Evolutionary conservation across 1,140 invertebrate species (phyloP).

Genomic region (Drosophila lowei): DNA sequence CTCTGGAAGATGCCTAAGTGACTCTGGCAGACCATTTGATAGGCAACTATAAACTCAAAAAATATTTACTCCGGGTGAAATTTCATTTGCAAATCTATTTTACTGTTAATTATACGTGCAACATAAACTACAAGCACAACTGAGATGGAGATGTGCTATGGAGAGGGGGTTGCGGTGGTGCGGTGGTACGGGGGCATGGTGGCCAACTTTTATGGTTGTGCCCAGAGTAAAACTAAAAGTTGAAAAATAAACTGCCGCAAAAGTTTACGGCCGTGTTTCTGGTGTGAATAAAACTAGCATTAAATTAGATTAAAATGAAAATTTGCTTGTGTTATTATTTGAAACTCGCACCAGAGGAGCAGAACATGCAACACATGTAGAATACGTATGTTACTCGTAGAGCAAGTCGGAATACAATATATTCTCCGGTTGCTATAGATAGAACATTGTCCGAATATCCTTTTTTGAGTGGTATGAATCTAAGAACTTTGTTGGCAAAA

Average conservation of each 20-base stretch:
- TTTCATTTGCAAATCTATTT: constrained; percentile 51
- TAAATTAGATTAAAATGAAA: constrained; percentile 48
- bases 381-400: not conserved
- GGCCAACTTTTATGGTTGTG: constrained; percentile 30
- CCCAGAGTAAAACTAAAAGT: constrained; percentile 32
- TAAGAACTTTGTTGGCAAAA: not conserved
- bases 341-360: constrained; percentile 15
- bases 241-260: constrained; percentile 39
- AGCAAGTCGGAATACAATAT: no score
- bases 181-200: no score
- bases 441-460: no score
- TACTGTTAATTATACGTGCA: constrained; percentile 51
- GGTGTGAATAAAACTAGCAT: constrained; percentile 32
- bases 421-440: no score
- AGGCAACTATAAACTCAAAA: constrained; percentile 30
- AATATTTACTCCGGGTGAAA: constrained; percentile 19
- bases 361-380: not conserved
- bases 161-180: no score
- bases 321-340: constrained; percentile 9
- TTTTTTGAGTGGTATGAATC: no score
- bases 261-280: constrained; percentile 19
- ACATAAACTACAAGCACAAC: constrained; percentile 23
- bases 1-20: constrained; percentile 5
- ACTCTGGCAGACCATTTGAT: constrained; percentile 24
- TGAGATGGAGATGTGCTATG: no score